Evolutionary conservation across 2,797 vertebrate species (phyloP).

Genomic region (Molothrus ater): DNA sequence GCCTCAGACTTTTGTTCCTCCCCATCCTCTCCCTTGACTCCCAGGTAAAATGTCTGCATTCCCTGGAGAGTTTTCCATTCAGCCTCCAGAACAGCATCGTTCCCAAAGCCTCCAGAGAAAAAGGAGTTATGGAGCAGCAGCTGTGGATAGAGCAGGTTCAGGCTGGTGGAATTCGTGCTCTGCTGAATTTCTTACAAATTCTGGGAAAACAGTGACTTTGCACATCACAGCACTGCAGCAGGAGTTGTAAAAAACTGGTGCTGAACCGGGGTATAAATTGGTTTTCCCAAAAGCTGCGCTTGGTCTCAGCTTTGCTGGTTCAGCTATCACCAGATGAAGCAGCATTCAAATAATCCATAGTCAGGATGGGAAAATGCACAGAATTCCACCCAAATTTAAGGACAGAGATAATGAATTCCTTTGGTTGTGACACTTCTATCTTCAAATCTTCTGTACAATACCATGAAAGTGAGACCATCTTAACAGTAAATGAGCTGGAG

Average conservation of each 20-base stretch:
- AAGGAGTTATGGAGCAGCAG: background rate
- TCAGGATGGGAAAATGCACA: background rate
- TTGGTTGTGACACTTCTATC: background rate
- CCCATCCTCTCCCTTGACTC: background rate
- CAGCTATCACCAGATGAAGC: background rate
- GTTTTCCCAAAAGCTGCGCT: background rate
- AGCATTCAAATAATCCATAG: accelerated
- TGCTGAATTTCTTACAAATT: background rate
- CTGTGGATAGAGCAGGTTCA: background rate
- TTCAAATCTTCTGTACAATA: background rate
- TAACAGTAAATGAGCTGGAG: background rate
- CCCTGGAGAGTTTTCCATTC: background rate
- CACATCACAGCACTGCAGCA: background rate
- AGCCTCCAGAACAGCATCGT: background rate
- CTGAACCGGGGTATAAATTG: background rate
- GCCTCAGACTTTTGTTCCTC: background rate
- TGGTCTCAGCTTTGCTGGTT: background rate
- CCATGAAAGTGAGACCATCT: background rate
- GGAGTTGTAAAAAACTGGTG: background rate
- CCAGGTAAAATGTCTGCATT: background rate
- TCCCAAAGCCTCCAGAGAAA: background rate
- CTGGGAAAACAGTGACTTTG: background rate
- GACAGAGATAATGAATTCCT: background rate
- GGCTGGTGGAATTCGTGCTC: background rate
- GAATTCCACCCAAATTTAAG: background rate